These are phyloP conservation scores for Tipula helvola DNA, from an alignment of 2,888 invertebrate species.

Conservation along the genomic window DNA sequence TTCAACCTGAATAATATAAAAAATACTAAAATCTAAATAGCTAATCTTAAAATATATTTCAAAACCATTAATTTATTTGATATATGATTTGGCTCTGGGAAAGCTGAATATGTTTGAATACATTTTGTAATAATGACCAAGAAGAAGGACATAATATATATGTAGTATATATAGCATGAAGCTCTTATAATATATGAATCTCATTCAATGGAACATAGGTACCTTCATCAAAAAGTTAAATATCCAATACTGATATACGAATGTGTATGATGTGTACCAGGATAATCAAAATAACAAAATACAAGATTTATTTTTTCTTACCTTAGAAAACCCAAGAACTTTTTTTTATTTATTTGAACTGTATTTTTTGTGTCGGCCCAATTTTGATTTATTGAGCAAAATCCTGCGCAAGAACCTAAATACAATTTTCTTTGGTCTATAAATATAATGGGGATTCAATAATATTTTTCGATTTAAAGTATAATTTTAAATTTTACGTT, in stretches of 20 bases:
- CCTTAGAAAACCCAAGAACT: neutral
- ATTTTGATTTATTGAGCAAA: neutral
- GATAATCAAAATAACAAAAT: neutral
- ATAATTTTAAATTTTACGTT: neutral
- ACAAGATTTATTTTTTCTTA: neutral
- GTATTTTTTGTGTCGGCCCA: neutral
- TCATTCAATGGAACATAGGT: neutral
- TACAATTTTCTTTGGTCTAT: neutral
- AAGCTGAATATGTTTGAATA: neutral
- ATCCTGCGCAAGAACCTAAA: neutral
- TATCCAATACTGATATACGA: neutral
- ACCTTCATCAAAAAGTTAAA: neutral
- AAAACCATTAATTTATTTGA: neutral
- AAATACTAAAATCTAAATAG: neutral
- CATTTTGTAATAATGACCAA: neutral
- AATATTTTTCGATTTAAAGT: neutral
- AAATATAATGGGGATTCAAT: neutral
- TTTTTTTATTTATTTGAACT: neutral
- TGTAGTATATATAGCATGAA: neutral
- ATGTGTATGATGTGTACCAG: neutral
- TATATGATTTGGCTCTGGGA: neutral
- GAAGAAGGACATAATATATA: neutral
- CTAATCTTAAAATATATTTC: neutral
- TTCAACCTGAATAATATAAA: neutral
- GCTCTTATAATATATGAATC: neutral